These are phyloP conservation scores for Mionectes olivaceus DNA, from an alignment of 2,797 vertebrate genomes.

Conservation along the genomic window DNA sequence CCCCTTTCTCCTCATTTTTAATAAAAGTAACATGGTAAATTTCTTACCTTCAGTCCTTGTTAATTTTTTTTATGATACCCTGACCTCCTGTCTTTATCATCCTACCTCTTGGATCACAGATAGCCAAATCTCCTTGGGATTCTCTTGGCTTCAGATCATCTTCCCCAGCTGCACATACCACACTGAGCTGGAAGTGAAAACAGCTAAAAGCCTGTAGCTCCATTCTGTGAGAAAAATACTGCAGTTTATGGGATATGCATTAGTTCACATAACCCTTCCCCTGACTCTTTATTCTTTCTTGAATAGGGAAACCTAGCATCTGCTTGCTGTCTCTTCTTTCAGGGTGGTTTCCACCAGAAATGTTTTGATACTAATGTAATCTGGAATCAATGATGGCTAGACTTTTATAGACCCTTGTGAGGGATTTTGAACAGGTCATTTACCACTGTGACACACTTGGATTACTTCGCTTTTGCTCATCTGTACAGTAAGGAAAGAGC, in stretches of 20 bases:
- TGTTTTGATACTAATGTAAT: background rate
- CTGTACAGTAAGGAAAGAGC: background rate
- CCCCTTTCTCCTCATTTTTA: background rate
- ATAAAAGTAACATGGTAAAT: background rate
- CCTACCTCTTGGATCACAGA: background rate
- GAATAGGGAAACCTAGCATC: background rate
- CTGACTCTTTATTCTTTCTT: background rate
- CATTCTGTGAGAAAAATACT: background rate
- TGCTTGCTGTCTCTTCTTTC: background rate
- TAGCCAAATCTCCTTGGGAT: background rate
- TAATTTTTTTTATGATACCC: background rate
- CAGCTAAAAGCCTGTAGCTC: background rate
- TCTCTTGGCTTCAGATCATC: background rate
- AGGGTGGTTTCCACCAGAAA: background rate
- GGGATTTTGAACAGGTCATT: background rate
- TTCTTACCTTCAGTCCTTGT: background rate
- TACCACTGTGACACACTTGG: background rate
- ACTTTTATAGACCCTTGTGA: background rate
- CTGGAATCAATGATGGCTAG: background rate
- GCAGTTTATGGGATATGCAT: background rate
- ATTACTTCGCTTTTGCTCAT: background rate
- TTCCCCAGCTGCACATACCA: background rate
- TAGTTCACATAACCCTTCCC: background rate
- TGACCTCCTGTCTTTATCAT: background rate
- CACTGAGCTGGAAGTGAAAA: background rate